Evolutionary conservation across 2,888 invertebrate species (phyloP), one percentile per base, ranked within the genome.

Genomic region (Archaeoteleia sp.): DNA sequence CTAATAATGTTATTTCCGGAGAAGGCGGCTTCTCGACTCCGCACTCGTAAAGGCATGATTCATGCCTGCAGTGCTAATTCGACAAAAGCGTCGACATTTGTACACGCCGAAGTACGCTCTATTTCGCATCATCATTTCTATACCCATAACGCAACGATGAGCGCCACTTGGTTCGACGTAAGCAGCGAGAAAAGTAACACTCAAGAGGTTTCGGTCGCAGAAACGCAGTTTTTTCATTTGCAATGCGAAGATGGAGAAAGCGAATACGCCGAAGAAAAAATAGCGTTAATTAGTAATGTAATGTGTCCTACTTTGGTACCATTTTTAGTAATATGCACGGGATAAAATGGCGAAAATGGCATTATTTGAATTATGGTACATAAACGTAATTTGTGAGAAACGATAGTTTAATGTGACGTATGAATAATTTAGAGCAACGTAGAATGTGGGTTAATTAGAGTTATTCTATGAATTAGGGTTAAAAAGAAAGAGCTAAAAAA

Each of bases 1-100:
- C 39, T 57, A 65, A 45, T 57, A 55, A 49, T 55, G 63, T 43
- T 49, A 65, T 65, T 65, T 57, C 43, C 51, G 51, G 51, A 57
- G 51, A 17, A 15, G 49, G 30, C 39, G 30, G 43, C 39, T 43
- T 34, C 46, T 25, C 9, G 32, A 25, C 8, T 39, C 29, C 46
- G 46, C 29, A 61, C 49, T 39, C 49, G 57, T 58, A 58, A 53
- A 46, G 40, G 53, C 51, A 9, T 65, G 65, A 66, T 66, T 66
- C 66, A 66, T 54, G 48, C 58, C 39, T 48, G 30, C 37, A 53
- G 27, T 48, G 37, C 42, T 66, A 46, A 53, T 20, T 51, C 3
- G 49, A 37, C 39, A 49, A 57, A 63, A 63, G 9, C 35, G 29
- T 27, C 29, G 6, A 35, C 39, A 30, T 55, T 29, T 27, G 42